A percentile compares a stretch with the other conserved stretches of the same genome.
Conservation (phyloP, 2,888 invertebrate genomes). For the Leucania comma region DNA sequence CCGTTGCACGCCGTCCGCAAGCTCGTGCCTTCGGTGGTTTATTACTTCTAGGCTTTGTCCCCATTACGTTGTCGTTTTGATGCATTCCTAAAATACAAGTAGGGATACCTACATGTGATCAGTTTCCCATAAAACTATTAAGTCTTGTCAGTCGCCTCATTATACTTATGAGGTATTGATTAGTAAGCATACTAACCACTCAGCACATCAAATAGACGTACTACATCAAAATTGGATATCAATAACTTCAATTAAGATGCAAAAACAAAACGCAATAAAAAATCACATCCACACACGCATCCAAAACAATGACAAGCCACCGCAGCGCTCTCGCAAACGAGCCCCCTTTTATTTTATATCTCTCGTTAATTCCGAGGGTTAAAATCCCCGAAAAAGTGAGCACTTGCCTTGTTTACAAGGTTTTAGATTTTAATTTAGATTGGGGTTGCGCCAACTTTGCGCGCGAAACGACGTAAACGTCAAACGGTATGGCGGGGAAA, state of each 20-base stretch:
- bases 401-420: slow-evolving; percentile 92
- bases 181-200: too few species aligned
- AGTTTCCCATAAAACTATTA: too few species aligned
- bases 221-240: too few species aligned
- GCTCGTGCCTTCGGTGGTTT: too few species aligned
- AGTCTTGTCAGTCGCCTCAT: too few species aligned
- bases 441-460: slow-evolving; percentile 80
- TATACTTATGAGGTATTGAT: too few species aligned
- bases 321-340: slow-evolving; percentile 70
- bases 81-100: too few species aligned
- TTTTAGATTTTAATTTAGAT: slow-evolving; percentile 92
- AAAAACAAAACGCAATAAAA: slow-evolving; percentile 50
- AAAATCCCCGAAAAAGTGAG: slow-evolving; percentile 91
- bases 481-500: slow-evolving; percentile 69
- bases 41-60: too few species aligned
- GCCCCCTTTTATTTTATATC: slow-evolving; percentile 82
- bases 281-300: slow-evolving; percentile 61
- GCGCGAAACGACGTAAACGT: slow-evolving; percentile 79
- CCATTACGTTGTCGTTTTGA: too few species aligned
- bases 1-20: too few species aligned
- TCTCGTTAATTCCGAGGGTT: slow-evolving; percentile 90
- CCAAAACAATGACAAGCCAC: slow-evolving; percentile 76
- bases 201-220: too few species aligned
- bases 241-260: not conserved
- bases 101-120: too few species aligned